Conservation (phyloP, 2,797 vertebrate species). For the Catharus ustulatus region DNA sequence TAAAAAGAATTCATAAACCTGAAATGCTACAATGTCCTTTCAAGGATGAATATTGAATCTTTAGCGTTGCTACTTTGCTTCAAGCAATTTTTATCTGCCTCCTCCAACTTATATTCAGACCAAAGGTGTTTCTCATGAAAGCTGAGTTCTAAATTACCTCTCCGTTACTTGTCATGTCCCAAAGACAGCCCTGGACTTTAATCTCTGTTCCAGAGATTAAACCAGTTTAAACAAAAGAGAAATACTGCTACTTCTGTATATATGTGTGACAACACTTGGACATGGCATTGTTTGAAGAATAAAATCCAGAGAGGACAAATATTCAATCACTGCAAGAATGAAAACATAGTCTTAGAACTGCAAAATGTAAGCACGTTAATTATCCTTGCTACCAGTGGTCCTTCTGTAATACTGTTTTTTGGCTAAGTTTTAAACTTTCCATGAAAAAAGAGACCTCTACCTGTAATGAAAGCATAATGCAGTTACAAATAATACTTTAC, state of each 20-base stretch:
- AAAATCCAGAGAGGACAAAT: neutral
- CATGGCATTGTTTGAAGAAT: neutral
- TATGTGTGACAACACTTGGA: neutral
- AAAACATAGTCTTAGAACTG: neutral
- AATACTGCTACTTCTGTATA: neutral
- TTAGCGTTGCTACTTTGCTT: neutral
- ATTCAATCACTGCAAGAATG: neutral
- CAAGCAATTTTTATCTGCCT: neutral
- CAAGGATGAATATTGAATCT: neutral
- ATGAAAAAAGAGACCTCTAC: neutral
- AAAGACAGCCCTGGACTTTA: neutral
- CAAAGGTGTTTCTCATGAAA: neutral
- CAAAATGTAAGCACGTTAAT: neutral
- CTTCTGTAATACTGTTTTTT: neutral
- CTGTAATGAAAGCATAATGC: neutral
- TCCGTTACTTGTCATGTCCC: neutral
- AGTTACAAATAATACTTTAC: neutral
- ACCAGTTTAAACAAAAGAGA: neutral
- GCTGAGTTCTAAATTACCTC: neutral
- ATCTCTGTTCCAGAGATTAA: neutral
- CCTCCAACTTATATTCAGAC: neutral
- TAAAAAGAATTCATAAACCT: neutral
- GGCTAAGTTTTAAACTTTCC: neutral
- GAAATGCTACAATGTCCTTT: neutral
- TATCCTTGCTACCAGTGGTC: neutral